Base-by-base conservation (phyloP, 1,140 invertebrate species). In the Anoplolepis gracilipes region DNA sequence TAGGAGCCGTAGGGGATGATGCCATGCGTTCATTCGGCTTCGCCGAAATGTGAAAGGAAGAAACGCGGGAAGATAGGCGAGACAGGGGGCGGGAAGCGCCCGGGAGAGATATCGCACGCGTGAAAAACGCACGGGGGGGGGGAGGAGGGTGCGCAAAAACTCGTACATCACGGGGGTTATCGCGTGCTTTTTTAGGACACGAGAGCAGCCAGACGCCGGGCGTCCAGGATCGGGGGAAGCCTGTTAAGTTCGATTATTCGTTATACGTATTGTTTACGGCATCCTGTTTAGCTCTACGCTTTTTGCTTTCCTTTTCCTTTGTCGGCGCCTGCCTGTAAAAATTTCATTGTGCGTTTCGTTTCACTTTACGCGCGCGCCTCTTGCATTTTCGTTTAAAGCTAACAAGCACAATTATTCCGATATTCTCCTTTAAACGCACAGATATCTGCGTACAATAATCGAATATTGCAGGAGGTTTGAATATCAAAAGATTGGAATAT, bases 161-260 rank as follows among this genome's bases (percentile, higher is more conserved):
- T 79, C 77, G 77, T 79, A 79, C 22, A 79, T 79, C 77, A 79
- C 46, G 46, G 22, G 62, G 22, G 62, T 79, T 79, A 79, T 79
- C 77, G 77, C 19, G 69, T 55, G 62, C 49, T 79, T n/a, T n/a
- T n/a, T 69, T 69, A 69, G 77, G 28, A 79, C 46, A 10, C 33
- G 46, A 49, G 46, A 49, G 16, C 62, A 36, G 55, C 77, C 62
- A 53, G 62, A 55, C 49, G 64, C 16, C 62, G 55, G 69, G 65
- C n/a, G n/a, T n/a, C n/a, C n/a, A n/a, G n/a, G n/a, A n/a, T n/a
- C n/a, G n/a, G n/a, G n/a, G n/a, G n/a, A n/a, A n/a, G n/a, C n/a
- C 46, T 30, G 64, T 67, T 67, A 46, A 22, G 77, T 79, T 79
- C 77, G 77, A 79, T 79, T n/a, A n/a, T n/a, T 19, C 46, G 46